Evolutionary conservation across 2,888 invertebrate species (phyloP), one percentile per base, ranked within the genome.

Genomic region (Eupithecia vulgata): DNA sequence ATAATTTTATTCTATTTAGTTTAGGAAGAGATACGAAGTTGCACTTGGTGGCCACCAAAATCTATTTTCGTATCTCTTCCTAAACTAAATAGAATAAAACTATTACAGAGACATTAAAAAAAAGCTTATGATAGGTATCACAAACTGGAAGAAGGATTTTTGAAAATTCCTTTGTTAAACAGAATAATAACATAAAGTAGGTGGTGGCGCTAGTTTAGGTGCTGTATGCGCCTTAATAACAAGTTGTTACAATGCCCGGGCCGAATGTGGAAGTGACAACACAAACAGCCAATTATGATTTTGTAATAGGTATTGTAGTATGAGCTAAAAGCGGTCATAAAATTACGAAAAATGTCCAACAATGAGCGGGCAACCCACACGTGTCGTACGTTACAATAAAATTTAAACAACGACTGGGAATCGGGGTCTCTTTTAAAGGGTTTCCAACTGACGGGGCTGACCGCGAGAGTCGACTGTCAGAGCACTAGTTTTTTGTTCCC

Each of bases 301-400:
- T 57, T 25, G 21, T 25, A 57, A 25, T 21, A 21, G 8, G 52
- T 21, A 52, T 21, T 25, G 21, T 52, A 12, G 12, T 21, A 52
- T 25, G 52, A 3, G 34, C 61, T 25, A 30, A 48, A 65, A 71
- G 59, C 35, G 25, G 68, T 59, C 61, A 37, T 65, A 71, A 59
- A 57, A 48, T 67, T 52, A 52, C 48, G n/a, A 35, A 45, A 12
- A 52, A 37, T 52, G 37, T 48, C 6, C 52, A 17, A 30, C 59
- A 61, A 70, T 45, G 17, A 34, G 62, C 52, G 57, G 66, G 69
- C 66, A 66, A 74, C 59, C 70, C 67, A 57, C 68, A n/a, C 65
- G 42, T 74, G 62, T 72, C 66, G 69, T 66, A 61, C 30, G 35
- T 35, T 59, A 67, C 71, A 69, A 74, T 74, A 67, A 74, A 71